phyloP scores from a whole-genome alignment of 2,888 invertebrate species.

The Uloborus plumipes region DNA sequence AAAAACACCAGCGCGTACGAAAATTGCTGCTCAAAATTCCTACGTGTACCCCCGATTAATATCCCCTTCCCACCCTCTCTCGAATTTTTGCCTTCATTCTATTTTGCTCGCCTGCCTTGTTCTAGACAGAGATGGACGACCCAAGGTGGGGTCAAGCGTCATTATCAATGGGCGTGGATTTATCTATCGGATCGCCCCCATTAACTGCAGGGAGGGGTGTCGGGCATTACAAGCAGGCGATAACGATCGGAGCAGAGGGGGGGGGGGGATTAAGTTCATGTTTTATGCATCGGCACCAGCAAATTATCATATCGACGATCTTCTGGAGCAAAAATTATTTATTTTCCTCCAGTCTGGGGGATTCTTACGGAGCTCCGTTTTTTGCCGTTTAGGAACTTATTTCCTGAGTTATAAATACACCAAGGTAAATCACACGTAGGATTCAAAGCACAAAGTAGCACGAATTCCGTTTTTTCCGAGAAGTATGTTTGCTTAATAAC shows the following conservation, averaged over 20 bases:
- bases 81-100: slow-evolving; percentile 12
- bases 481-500: no score
- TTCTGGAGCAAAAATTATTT: slow-evolving; percentile 47
- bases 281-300: slow-evolving; percentile 46
- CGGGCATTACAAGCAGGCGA: slow-evolving; percentile 47
- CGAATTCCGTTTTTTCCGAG: no score
- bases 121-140: slow-evolving; percentile 44
- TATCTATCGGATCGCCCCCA: slow-evolving; percentile 59
- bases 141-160: slow-evolving; percentile 52
- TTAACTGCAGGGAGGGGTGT: slow-evolving; percentile 61
- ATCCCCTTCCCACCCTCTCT: slow-evolving; percentile 27
- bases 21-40: slow-evolving; percentile 53
- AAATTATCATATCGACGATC: slow-evolving; percentile 58
- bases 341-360: slow-evolving; percentile 16
- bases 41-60: slow-evolving; percentile 49
- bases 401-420: no score
- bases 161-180: slow-evolving; percentile 62
- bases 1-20: slow-evolving; percentile 59
- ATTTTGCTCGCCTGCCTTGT: slow-evolving; percentile 8
- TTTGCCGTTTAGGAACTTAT: no score
- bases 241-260: slow-evolving; percentile 38
- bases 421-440: no score
- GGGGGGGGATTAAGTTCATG: slow-evolving; percentile 29
- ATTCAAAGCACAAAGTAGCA: no score
- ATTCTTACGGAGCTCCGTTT: not conserved